These are phyloP conservation scores for Hartigia nigra DNA, from an alignment of 2,888 invertebrate genomes.

Conservation along the genomic window DNA sequence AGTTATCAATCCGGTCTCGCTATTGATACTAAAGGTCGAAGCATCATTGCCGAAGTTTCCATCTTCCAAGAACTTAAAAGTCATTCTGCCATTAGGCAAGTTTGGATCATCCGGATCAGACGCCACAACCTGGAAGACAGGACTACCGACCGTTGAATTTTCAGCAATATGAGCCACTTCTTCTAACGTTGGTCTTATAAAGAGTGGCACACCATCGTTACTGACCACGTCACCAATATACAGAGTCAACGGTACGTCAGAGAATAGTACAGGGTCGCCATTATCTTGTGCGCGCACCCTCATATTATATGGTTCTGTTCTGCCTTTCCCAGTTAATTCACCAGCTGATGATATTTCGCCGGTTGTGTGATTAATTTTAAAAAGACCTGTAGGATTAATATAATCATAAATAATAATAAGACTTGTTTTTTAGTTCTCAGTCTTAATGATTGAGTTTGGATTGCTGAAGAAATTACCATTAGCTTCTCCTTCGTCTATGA, in stretches of 20 bases:
- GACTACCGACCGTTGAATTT: slow-evolving; percentile 79
- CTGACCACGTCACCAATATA: slow-evolving; percentile 84
- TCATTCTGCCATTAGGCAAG: slow-evolving; percentile 79
- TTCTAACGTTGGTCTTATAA: slow-evolving; percentile 76
- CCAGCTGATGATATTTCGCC: slow-evolving; percentile 77
- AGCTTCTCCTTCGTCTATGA: slow-evolving; percentile 79
- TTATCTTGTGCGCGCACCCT: slow-evolving; percentile 77
- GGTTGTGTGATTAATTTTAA: slow-evolving; percentile 73
- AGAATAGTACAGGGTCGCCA: slow-evolving; percentile 72
- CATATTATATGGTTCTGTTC: slow-evolving; percentile 78
- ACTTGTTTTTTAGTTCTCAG: background rate
- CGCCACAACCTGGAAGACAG: slow-evolving; percentile 81
- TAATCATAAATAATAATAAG: background rate
- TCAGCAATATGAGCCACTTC: slow-evolving; percentile 79
- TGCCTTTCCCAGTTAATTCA: slow-evolving; percentile 79
- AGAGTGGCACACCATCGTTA: slow-evolving; percentile 83
- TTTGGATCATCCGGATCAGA: slow-evolving; percentile 83
- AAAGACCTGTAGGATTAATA: slow-evolving; percentile 69
- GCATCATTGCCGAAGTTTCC: slow-evolving; percentile 67
- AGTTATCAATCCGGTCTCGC: slow-evolving; percentile 77
- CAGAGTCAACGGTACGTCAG: slow-evolving; percentile 73
- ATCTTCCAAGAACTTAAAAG: slow-evolving; percentile 78
- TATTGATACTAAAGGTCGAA: slow-evolving; percentile 57
- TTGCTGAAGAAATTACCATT: slow-evolving; percentile 67
- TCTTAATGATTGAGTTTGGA: background rate